Evolutionary conservation across 2,113 vertebrate genomes (phyloP), one percentile per base, ranked within the genome.

Genomic region (Paralichthys olivaceus): DNA sequence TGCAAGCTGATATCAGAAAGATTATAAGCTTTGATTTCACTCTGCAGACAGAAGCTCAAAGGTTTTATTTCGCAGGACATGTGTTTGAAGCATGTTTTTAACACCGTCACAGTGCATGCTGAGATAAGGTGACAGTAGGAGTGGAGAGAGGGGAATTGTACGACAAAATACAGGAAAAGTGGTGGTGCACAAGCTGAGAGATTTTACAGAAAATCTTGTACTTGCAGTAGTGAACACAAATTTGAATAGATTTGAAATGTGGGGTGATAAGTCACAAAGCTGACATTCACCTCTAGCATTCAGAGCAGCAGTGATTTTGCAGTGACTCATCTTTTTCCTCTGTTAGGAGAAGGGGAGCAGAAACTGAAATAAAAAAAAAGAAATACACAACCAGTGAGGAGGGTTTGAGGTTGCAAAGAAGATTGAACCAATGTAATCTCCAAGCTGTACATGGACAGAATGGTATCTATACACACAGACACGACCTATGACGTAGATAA

Each of bases 101-200:
- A 82, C 58, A 77, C 11, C 2, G 11, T 82, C 17, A 69, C 65
- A 60, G 25, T 69, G 58, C 57, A 63, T 14, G 37, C 55, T 53
- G 34, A 64, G 80, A 82, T 75, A 53, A 75, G 55, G 74, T 74
- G 82, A 79, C 66, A 70, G 55, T 1, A 28, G 70, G 51, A 54
- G 59, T 0, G 47, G 62, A 71, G 53, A 7, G 17, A 6, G 23
- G 54, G 25, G 40, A 75, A 20, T 6, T 29, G 58, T 29, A 17
- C 32, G 45, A 65, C 17, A 23, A 69, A 60, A 75, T 7, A 17
- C 6, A 55, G 15, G 15, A 68, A 75, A 62, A 25, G 47, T 13
- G 19, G 4, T 49, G 47, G 15, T 13, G 19, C 19, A 20, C 19
- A 20, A 55, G 20, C 12, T 1, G 56, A 19, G 47, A 3, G 25